Conservation (phyloP, 2,888 invertebrate genomes). For the Sepioteuthis lessoniana region DNA sequence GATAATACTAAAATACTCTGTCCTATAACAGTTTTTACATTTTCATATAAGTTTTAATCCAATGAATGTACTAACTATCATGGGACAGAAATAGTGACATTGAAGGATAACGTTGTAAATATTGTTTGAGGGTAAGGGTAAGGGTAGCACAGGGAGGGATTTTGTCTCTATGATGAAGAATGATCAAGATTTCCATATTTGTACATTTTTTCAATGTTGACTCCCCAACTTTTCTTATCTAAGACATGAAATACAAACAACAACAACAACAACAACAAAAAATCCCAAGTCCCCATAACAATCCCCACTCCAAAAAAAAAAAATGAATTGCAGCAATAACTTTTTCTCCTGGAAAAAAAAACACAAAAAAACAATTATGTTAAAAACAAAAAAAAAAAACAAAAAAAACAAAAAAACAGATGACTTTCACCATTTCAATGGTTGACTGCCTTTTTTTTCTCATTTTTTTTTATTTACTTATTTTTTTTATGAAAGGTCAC, state of each 20-base stretch:
- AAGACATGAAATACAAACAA: not conserved
- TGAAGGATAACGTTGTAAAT: not conserved
- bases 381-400: not conserved
- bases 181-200: not conserved
- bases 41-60: no score
- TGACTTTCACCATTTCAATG: not conserved
- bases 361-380: not conserved
- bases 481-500: not conserved
- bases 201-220: not conserved
- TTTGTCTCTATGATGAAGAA: not conserved
- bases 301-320: not conserved
- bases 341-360: not conserved
- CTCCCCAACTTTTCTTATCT: not conserved
- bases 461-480: not conserved
- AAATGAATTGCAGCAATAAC: not conserved
- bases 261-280: not conserved
- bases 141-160: not conserved
- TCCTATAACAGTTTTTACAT: no score
- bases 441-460: not conserved
- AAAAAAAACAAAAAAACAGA: not conserved
- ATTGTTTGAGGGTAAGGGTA: not conserved
- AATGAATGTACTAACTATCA: no score
- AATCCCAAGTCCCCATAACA: not conserved
- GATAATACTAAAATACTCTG: no score
- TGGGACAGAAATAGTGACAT: no score